Evolutionary conservation across 2,113 vertebrate species (phyloP).

Genomic region (Dromiciops gliroides): DNA sequence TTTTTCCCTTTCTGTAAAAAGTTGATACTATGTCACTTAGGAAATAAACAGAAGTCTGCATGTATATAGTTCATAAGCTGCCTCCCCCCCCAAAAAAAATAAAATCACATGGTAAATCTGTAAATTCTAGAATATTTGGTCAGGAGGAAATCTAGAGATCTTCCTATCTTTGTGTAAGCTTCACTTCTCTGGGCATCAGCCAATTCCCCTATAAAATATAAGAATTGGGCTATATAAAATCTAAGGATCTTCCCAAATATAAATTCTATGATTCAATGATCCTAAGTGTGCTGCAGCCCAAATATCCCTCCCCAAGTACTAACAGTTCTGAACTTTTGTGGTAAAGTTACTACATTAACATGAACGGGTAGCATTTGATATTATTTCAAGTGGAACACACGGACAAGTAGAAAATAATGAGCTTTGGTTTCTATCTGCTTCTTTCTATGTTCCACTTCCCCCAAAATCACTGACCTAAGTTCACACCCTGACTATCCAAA

Average conservation of each 20-base stretch:
- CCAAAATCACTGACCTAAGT: not conserved
- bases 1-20: not conserved
- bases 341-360: not conserved
- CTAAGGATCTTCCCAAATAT: not conserved
- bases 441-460: not conserved
- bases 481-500: not conserved
- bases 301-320: not conserved
- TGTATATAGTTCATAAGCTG: not conserved
- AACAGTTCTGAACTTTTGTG: not conserved
- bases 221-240: not conserved
- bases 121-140: not conserved
- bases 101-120: not conserved
- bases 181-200: not conserved
- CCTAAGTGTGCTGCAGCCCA: not conserved
- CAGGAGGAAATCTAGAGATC: not conserved
- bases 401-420: not conserved
- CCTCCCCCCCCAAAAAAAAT: not conserved
- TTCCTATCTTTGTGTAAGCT: not conserved
- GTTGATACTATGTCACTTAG: not conserved
- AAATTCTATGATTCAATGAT: not conserved
- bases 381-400: not conserved
- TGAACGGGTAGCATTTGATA: not conserved
- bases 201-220: not conserved
- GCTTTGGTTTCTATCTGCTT: not conserved
- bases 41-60: not conserved